Conservation (phyloP, 2,888 invertebrate genomes). For the Spilarctia lutea region DNA sequence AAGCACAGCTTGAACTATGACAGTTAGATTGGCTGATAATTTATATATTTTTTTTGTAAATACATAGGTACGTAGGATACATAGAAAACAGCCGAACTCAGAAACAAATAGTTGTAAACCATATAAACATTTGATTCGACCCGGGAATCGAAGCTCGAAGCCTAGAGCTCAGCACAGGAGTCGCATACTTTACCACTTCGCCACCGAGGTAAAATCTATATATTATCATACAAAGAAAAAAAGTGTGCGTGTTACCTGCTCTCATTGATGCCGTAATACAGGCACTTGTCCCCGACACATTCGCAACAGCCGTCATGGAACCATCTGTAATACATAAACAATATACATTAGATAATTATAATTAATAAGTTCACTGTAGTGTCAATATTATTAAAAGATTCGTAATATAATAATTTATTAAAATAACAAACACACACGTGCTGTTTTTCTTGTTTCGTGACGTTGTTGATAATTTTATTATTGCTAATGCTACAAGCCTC, state of each 20-base stretch:
- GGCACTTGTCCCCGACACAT: constrained; percentile 95
- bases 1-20: too few species aligned
- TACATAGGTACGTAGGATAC: too few species aligned
- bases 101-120: too few species aligned
- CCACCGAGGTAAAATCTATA: background rate
- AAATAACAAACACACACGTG: background rate
- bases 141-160: too few species aligned
- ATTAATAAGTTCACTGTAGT: background rate
- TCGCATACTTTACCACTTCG: too few species aligned
- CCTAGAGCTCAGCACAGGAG: too few species aligned
- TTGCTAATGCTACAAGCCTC: background rate
- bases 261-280: constrained; percentile 96
- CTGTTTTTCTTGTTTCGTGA: background rate
- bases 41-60: too few species aligned
- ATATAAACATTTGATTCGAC: too few species aligned
- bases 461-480: background rate
- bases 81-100: too few species aligned
- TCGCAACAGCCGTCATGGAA: constrained; percentile 98
- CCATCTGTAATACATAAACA: constrained; percentile 90
- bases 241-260: constrained; percentile 86
- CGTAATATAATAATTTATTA: background rate
- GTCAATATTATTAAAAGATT: constrained; percentile 1
- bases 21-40: too few species aligned
- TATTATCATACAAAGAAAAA: background rate
- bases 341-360: background rate